A percentile compares a stretch with the other conserved stretches of the same genome.
These are phyloP conservation scores for Upupa epops DNA, from an alignment of 2,113 vertebrate genomes.

Conservation along the genomic window DNA sequence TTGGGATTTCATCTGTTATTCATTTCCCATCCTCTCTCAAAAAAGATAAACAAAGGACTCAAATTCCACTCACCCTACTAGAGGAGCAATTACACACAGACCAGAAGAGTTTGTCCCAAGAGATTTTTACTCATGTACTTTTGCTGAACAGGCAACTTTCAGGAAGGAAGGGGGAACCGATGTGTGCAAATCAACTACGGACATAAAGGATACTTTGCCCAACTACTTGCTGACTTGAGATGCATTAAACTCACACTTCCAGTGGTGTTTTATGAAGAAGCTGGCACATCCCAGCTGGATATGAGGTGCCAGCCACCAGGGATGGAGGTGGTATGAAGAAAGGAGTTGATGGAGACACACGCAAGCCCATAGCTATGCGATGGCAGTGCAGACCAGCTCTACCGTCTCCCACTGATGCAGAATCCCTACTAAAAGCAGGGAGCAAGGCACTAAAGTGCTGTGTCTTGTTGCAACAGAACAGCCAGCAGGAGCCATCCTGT, in stretches of 20 bases:
- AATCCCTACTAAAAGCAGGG: rapidly evolving
- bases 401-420: background rate
- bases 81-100: background rate
- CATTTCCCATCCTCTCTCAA: background rate
- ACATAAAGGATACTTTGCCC: background rate
- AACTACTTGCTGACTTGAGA: background rate
- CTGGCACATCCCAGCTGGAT: background rate
- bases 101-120: background rate
- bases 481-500: background rate
- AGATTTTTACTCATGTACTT: background rate
- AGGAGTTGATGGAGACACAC: background rate
- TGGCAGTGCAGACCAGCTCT: rapidly evolving
- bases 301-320: background rate
- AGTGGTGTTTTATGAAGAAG: background rate
- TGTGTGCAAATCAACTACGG: background rate
- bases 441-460: background rate
- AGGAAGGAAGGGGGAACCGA: background rate
- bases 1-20: background rate
- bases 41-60: background rate
- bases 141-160: background rate
- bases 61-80: background rate
- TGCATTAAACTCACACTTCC: background rate
- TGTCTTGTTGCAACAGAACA: background rate
- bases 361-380: rapidly evolving
- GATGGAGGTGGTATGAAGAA: background rate